phyloP scores from a whole-genome alignment of 2,888 invertebrate genomes.

The Stictocephala bisonia region DNA sequence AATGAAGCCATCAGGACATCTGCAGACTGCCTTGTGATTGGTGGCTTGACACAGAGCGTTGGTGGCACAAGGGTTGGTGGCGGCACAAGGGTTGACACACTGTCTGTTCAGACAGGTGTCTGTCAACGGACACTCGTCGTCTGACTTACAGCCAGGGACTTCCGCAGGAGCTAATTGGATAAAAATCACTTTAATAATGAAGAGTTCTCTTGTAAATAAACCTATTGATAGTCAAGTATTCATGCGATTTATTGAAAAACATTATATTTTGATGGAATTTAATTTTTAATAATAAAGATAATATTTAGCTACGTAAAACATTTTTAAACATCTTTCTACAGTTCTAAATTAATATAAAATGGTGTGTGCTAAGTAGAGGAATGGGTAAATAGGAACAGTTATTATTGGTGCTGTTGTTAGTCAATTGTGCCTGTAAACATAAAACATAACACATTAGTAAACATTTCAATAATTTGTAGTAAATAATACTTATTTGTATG shows the following conservation, averaged over 20 bases:
- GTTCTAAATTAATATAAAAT: constrained; percentile 2
- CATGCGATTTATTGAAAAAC: no score
- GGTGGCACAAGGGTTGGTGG: constrained; percentile 77
- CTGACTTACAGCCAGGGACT: constrained; percentile 73
- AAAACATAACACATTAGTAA: constrained; percentile 44
- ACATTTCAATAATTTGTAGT: not conserved
- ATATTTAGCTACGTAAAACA: no score
- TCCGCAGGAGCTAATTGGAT: constrained; percentile 45
- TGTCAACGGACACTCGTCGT: constrained; percentile 78
- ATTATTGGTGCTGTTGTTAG: constrained; percentile 7
- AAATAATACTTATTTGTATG: no score
- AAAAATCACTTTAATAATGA: no score
- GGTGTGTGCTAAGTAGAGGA: constrained; percentile 44
- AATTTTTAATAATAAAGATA: no score
- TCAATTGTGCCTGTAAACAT: constrained; percentile 46
- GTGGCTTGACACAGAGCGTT: constrained; percentile 82
- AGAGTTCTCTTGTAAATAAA: no score
- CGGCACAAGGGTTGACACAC: constrained; percentile 81
- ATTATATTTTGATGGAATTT: no score
- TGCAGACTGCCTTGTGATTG: constrained; percentile 81
- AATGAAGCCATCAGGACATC: constrained; percentile 77
- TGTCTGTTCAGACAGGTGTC: constrained; percentile 78
- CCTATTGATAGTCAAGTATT: no score
- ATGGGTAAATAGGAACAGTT: constrained; percentile 24
- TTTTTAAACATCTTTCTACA: no score